A percentile compares a stretch with the other conserved stretches of the same genome.
These are phyloP conservation scores for Pardalotus punctatus DNA, from an alignment of 2,113 vertebrate genomes.

Conservation along the genomic window DNA sequence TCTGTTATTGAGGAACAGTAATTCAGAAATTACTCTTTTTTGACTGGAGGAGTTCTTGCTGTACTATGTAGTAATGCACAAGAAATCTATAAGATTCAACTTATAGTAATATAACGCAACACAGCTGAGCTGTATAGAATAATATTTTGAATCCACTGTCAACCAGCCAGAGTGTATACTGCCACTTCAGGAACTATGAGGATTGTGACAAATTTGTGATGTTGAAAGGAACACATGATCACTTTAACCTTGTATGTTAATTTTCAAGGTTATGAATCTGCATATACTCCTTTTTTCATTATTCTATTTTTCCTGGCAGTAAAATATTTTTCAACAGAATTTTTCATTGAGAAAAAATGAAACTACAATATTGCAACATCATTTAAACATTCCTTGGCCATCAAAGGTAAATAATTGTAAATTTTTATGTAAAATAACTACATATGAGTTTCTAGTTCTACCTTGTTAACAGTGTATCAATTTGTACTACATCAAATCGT, in stretches of 20 bases:
- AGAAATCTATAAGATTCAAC: neutral
- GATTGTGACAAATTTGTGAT: neutral
- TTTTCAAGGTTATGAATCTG: neutral
- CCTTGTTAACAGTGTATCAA: neutral
- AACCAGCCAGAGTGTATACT: neutral
- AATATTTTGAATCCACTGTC: neutral
- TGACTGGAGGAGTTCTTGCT: neutral
- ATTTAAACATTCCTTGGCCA: neutral
- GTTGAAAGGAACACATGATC: neutral
- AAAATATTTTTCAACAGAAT: neutral
- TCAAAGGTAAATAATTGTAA: neutral
- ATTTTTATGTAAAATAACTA: neutral
- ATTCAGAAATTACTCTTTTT: constrained; percentile 34
- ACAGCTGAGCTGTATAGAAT: neutral
- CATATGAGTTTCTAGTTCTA: neutral
- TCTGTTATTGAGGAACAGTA: constrained; percentile 1
- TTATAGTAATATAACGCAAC: neutral
- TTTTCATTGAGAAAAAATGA: neutral
- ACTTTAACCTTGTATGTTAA: neutral
- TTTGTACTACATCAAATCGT: neutral
- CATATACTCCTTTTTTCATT: neutral
- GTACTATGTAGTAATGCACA: neutral
- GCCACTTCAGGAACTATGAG: neutral
- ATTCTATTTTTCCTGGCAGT: neutral
- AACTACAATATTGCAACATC: neutral